Evolutionary conservation across 1,140 invertebrate genomes (phyloP).

Genomic region (Maconellicoccus hirsutus): DNA sequence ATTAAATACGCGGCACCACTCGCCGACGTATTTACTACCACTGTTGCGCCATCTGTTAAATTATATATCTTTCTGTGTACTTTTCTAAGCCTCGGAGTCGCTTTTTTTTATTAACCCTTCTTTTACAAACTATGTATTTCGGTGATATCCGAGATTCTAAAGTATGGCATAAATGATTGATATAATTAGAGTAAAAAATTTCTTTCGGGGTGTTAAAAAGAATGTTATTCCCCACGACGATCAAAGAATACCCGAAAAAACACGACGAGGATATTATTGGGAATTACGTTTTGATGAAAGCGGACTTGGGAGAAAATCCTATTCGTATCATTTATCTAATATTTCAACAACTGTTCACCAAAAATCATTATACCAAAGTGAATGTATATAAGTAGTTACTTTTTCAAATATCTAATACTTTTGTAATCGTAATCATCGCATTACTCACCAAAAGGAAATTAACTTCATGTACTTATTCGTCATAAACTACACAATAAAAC

Average conservation of each 20-base stretch:
- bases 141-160: neutral
- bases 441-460: no score
- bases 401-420: no score
- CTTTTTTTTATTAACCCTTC: neutral
- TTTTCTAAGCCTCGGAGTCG: neutral
- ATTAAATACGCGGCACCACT: neutral
- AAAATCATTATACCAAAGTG: no score
- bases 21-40: conserved; percentile 7
- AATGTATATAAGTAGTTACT: no score
- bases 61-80: neutral
- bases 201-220: neutral
- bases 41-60: neutral
- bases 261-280: neutral
- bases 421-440: no score
- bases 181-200: neutral
- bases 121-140: neutral
- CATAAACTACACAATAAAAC: no score
- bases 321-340: no score
- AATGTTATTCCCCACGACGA: neutral
- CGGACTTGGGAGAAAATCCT: no score
- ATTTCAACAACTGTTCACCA: no score
- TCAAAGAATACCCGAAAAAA: neutral
- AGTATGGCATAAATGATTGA: neutral
- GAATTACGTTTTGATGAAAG: neutral
- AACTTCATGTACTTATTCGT: no score